Evolutionary conservation across 1,140 invertebrate genomes (phyloP), one percentile per base, ranked within the genome.

Genomic region (Aphaenogaster rudis): DNA sequence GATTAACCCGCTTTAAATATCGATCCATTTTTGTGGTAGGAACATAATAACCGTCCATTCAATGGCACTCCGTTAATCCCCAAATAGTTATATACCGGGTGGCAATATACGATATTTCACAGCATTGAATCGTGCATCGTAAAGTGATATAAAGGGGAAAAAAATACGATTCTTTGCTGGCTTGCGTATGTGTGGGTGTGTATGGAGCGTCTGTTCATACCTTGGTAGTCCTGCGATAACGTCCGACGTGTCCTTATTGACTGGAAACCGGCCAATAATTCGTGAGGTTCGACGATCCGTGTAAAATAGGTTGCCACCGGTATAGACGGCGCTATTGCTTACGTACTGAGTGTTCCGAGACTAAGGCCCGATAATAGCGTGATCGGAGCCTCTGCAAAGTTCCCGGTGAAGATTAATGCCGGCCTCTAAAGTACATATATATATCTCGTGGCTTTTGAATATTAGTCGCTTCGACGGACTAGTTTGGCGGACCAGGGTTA

Each of bases 231-330:
- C 57, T 28, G 74, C n/a, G 88, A 81, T 81, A 86, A 80, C 81
- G n/a, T 52, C 69, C 42, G 42, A 54, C 50, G 28, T 72, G 28
- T 80, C 54, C 82, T 90, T 81, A 86, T 88, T 88, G 76, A 48
- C 57, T 59, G 42, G 50, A 52, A 78, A 52, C 61, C 42, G 61
- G 64, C 72, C 74, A 74, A 89, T 86, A 88, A 88, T 77, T 88
- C 81, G 81, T 67, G 48, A 36, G 52, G 52, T 86, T 79, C 87
- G 52, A n/a, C 57, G 81, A 85, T 45, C 72, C 59, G 87, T 86
- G 87, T 80, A 86, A 89, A 86, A 88, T 88, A 86, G 80, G 52
- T 63, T 71, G 72, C 33, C 21, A 17, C 6, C 52, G 42, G 15
- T 84, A 84, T 63, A 84, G 57, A 13, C 57, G 54, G 50, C n/a